Percentiles rank a stretch among this genome's conserved stretches.
Evolutionary conservation across 2,113 vertebrate genomes (phyloP).

Genomic region (Anoura caudifer): DNA sequence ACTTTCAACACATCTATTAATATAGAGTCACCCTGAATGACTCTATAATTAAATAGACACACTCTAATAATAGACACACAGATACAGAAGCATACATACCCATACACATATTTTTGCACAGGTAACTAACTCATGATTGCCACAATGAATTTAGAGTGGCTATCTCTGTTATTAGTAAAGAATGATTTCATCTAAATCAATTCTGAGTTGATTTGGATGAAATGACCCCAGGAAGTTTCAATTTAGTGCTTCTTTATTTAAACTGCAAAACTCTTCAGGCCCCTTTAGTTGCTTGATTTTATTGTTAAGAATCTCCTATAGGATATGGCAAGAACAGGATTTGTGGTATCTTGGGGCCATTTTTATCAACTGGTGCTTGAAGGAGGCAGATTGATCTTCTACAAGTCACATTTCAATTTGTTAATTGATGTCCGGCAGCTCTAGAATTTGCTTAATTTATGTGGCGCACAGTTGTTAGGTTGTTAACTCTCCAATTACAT

Average conservation of each 20-base stretch:
- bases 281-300: neutral
- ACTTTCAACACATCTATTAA: constrained; percentile 32
- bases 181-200: neutral
- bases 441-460: constrained; percentile 38
- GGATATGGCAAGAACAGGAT: neutral
- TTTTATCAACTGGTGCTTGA: constrained; percentile 35
- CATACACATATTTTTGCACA: neutral
- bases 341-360: neutral
- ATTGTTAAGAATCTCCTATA: neutral
- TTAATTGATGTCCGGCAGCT: constrained; percentile 2
- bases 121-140: neutral
- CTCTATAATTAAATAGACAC: neutral
- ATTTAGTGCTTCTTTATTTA: neutral
- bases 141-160: neutral
- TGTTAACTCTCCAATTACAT: constrained; percentile 7
- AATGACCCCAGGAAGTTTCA: neutral
- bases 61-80: neutral
- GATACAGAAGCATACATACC: neutral
- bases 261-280: neutral
- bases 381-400: neutral
- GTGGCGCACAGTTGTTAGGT: neutral
- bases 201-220: neutral
- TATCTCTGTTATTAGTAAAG: neutral
- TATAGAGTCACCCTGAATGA: neutral
- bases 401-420: constrained; percentile 26